Percentiles rank a stretch among this genome's conserved stretches.
These are phyloP conservation scores for Pyrgilauda ruficollis DNA, from an alignment of 2,113 vertebrate species.

Conservation along the genomic window DNA sequence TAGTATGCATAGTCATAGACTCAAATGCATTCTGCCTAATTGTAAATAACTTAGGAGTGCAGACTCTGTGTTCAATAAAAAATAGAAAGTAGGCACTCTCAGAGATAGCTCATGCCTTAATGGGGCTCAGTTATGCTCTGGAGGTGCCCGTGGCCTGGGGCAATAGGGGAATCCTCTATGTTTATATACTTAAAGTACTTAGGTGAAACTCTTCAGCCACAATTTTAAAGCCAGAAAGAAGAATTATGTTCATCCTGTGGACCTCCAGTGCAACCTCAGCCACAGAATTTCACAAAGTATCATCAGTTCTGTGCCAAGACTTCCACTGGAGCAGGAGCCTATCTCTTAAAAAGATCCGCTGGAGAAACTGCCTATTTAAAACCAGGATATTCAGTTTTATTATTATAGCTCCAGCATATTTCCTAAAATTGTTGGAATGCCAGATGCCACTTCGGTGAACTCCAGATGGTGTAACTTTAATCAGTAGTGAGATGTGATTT, in stretches of 20 bases:
- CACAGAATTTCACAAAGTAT: background rate
- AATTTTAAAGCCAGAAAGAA: background rate
- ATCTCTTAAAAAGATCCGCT: constrained; percentile 1
- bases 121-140: background rate
- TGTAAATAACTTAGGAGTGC: background rate
- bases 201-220: background rate
- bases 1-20: background rate
- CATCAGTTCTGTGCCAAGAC: background rate
- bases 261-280: background rate
- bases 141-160: background rate
- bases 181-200: background rate
- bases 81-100: background rate
- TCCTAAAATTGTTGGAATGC: constrained; percentile 45
- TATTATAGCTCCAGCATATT: constrained; percentile 26
- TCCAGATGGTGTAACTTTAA: constrained; percentile 57
- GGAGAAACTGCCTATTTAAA: constrained; percentile 11
- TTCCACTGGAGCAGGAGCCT: background rate
- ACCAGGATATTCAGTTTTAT: background rate
- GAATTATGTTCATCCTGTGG: background rate
- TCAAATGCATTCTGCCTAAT: background rate
- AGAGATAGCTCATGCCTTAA: background rate
- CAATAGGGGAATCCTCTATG: background rate
- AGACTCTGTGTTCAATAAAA: background rate
- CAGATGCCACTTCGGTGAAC: constrained; percentile 11
- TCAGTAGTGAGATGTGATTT: constrained; percentile 45